phyloP scores from a whole-genome alignment of 2,113 vertebrate genomes.

The Lycaon pictus region DNA sequence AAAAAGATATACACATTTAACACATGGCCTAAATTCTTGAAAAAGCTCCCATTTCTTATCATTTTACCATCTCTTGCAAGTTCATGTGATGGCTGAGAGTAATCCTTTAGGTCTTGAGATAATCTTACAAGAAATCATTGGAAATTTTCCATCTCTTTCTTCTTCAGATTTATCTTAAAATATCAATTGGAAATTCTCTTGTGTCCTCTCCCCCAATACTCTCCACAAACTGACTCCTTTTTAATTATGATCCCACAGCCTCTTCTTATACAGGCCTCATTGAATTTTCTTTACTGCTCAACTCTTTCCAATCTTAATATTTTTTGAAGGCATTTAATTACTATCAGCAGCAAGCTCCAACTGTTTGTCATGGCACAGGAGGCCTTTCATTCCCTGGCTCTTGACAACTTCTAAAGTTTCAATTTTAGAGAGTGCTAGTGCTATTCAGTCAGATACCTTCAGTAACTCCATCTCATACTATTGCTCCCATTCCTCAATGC shows the following conservation, averaged over 20 bases:
- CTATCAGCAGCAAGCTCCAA: not conserved
- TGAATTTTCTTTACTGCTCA: not conserved
- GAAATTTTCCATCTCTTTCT: not conserved
- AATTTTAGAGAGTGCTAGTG: not conserved
- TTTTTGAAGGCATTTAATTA: not conserved
- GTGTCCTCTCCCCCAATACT: not conserved
- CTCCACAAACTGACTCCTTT: not conserved
- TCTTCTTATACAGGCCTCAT: not conserved
- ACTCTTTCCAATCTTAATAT: not conserved
- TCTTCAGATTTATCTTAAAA: not conserved
- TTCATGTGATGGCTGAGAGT: not conserved
- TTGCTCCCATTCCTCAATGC: not conserved
- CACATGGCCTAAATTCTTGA: not conserved
- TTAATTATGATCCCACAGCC: not conserved
- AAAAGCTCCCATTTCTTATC: not conserved
- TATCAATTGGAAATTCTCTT: not conserved
- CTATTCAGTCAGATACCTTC: not conserved
- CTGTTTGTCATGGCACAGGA: not conserved
- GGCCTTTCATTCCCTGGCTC: not conserved
- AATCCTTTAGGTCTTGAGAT: not conserved
- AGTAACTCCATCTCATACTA: not conserved
- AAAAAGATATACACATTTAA: not conserved
- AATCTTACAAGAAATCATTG: not conserved
- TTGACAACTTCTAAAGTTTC: not conserved
- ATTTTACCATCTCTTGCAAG: not conserved